Base-by-base conservation (phyloP, 2,113 vertebrate species). In the Oncorhynchus mykiss region DNA sequence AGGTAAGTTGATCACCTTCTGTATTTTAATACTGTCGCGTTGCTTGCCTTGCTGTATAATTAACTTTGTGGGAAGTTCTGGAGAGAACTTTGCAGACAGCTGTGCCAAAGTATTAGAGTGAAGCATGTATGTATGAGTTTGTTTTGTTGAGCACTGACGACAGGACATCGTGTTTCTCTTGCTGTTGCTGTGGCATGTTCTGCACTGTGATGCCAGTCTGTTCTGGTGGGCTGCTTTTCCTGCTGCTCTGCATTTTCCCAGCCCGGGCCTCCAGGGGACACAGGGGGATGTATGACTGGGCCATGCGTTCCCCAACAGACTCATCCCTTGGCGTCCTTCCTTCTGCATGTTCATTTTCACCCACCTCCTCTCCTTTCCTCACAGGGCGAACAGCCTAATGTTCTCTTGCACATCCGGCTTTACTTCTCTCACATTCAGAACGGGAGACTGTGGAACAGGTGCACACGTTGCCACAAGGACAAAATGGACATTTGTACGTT, bases 151-250 rank as follows among this genome's bases (percentile, higher is more conserved):
- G 16, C 3, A 39, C 29, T 39, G 67, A 16, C 3, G 14, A 5
- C 16, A 29, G 29, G 27, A 62, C n/a, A 62, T 29, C n/a, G 66
- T 66, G 64, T 66, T 24, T 11, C 22, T 66, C 77, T 78, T 81
- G 78, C 45, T 81, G 45, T 82, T 72, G 81, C 78, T 82, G 81
- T 70, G 78, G 72, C 70, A 75, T 59, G 81, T 78, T 62, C 74
- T 77, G 80, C 82, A 84, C 88, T 79, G 34, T 78, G 80, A 86
- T 84, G 88, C 79, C 80, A 82, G 84, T 81, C 89, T 88, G 85
- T 89, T 90, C 87, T 86, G 85, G 72, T 86, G 85, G 65, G 80
- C 77, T 86, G 88, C 77, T 83, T 84, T 92, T 91, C 87, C 88
- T 88, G 88, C 85, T 84, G 88, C 86, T 91, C 89, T 90, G 90